phyloP scores from a whole-genome alignment of 2,888 invertebrate genomes.

The Copidosoma aretas region DNA sequence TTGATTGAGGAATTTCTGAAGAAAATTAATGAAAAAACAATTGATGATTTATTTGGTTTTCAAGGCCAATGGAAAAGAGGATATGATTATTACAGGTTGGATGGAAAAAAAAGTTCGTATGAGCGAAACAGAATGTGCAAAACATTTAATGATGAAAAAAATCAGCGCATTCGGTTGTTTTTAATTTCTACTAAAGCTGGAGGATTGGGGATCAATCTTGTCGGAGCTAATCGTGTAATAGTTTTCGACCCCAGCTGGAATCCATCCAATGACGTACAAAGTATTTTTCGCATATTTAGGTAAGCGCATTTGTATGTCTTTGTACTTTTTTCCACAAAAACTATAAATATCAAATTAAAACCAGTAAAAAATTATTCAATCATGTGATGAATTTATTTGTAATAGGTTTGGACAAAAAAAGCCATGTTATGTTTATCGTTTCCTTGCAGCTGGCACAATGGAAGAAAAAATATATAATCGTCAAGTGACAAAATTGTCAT shows the following conservation, averaged over 20 bases:
- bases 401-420: conserved; percentile 90
- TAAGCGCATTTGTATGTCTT: neutral
- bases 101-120: neutral
- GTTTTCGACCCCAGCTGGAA: conserved; percentile 76
- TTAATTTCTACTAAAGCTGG: conserved; percentile 66
- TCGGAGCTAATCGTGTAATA: conserved; percentile 71
- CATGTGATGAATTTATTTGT: neutral
- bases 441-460: conserved; percentile 93
- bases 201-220: conserved; percentile 71
- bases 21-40: neutral
- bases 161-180: conserved; percentile 24
- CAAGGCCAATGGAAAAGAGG: conserved; percentile 25
- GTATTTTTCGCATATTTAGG: conserved; percentile 34
- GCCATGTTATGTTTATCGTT: conserved; percentile 92
- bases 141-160: conserved; percentile 30
- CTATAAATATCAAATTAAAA: too few relatives aligned
- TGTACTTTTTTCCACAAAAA: neutral
- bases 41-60: conserved; percentile 13
- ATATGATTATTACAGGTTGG: conserved; percentile 28
- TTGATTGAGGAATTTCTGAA: conserved; percentile 28
- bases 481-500: conserved; percentile 92
- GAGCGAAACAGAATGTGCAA: conserved; percentile 16
- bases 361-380: too few relatives aligned
- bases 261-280: conserved; percentile 70
- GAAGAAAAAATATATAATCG: conserved; percentile 96